Base-by-base conservation (phyloP, 2,113 vertebrate genomes). In the Hirundichthys speculiger region DNA sequence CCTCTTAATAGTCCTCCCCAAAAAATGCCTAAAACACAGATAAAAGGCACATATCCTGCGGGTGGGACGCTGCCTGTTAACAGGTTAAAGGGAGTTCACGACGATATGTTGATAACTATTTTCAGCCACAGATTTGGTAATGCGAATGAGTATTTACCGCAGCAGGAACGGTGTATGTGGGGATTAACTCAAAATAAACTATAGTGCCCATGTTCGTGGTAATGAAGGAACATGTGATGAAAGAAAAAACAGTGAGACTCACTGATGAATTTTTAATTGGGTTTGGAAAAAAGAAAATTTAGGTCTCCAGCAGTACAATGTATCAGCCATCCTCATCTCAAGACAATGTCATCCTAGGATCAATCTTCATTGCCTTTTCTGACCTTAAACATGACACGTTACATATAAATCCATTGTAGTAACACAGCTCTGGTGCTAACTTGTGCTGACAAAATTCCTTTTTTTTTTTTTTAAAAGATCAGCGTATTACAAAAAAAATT, bases 131-230 rank as follows among this genome's bases (percentile, higher is more conserved):
- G 13, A 27, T 58, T 64, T n/a, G 42, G 30, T 21, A 20, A n/a
- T 9, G 0, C 18, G 13, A n/a, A 45, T 18, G 15, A 39, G 47
- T 63, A 70, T 59, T 67, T 49, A 67, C 50, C 25, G 22, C 24
- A 47, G 42, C 43, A 63, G 30, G 21, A 58, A 30, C 15, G 53
- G 18, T 34, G 30, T 34, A 34, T 34, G 11, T 34, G 41, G 53
- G 21, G 21, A 40, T 25, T 50, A 51, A 20, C 30, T 48, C 20
- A 47, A 64, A 70, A 69, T 48, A 73, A 80, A 64, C 30, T 34
- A 41, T 43, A 65, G 34, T 22, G 51, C 51, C 47, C 3, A 0
- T 49, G 50, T 52, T 49, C 47, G 27, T 41, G 39, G 45, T 48
- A 60, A 57, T 64, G 25, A 45, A 41, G 60, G 55, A 25, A 60